Evolutionary conservation across 2,113 vertebrate genomes (phyloP), one percentile per base, ranked within the genome.

Genomic region (Neotragus moschatus): DNA sequence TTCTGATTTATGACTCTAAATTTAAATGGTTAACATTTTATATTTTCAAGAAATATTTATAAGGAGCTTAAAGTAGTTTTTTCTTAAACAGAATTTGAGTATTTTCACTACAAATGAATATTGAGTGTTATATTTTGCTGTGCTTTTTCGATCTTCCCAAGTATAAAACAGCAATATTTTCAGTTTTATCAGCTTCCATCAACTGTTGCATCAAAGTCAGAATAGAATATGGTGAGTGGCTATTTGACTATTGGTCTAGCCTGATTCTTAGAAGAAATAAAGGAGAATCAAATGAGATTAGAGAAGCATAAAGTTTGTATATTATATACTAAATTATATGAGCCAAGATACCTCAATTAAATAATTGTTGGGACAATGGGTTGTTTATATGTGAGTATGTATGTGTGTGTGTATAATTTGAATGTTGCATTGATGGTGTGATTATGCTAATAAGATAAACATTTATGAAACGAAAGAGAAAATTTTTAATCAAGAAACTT

Each of bases 191-290:
- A 87, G 13, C 36, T 88, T 84, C 58, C 36, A 56, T 96, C 66
- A 97, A 45, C 23, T 84, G 53, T 84, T 94, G 94, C 81, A 77
- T 96, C 70, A 86, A 88, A 92, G 92, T 94, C 45, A 91, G 66
- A 92, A 77, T 70, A 82, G 39, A 93, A 91, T 51, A 45, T 28
- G 19, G 21, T 2, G 21, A 84, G 43, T 60, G 30, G 19, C 51
- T 43, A 75, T 63, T 90, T 87, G 58, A 63, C 23, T 49, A n/a
- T 95, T 84, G 15, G 56, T 88, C 30, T 94, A 61, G 15, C 45
- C 70, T 82, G 87, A 97, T 84, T 94, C 77, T 53, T 60, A 61
- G 70, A 84, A 63, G 91, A 94, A 93, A 84, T 86, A 33, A 89
- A 89, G 73, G 23, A 96, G 39, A 96, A 73, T 94, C 87, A 66